Evolutionary conservation across 2,888 invertebrate genomes (phyloP), one percentile per base, ranked within the genome.

Genomic region (Petrolisthes cinctipes): DNA sequence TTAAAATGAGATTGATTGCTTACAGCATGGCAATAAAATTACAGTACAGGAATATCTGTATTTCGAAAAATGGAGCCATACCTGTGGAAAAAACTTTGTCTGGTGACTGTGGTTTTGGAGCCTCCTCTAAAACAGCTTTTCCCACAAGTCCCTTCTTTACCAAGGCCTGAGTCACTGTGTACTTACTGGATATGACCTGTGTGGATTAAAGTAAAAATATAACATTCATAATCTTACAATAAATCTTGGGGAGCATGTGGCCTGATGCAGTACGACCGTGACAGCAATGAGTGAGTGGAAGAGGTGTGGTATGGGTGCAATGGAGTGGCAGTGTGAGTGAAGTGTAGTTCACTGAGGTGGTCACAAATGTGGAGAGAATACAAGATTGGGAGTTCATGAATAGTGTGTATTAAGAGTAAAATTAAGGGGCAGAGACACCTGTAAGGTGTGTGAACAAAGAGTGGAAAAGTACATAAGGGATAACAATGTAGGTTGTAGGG

Each of bases 101-200:
- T 71, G 71, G 61, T 54, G 71, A 68, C 20, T 53, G 53, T 14
- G 56, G 78, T 53, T 66, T 86, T 53, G 81, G 20, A 20, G n/a
- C 57, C 37, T 88, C 87, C n/a, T 88, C 87, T 11, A 88, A 23
- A 4, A 88, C 87, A 56, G 87, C 87, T 73, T 88, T 88, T 9
- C 87, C 87, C 23, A 88, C 84, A 57, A 88, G 80, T 9, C 87
- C 87, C 66, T 88, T 88, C 79, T 88, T 88, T 54, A 88, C 87
- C 66, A 88, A 66, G 17, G 87, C 87, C 80, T 84, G 17, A 51
- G 87, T 88, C 84, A 88, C 81, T 20, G 83, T 84, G n/a, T 84
- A 88, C 23, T 88, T 88, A 37, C 83, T 88, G 37, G 87, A 88
- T n/a, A 88, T 84, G 14, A 84, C 84, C 87, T 88, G 84, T 37